phyloP scores from a whole-genome alignment of 2,888 invertebrate species.

The Drosophila mettleri region DNA sequence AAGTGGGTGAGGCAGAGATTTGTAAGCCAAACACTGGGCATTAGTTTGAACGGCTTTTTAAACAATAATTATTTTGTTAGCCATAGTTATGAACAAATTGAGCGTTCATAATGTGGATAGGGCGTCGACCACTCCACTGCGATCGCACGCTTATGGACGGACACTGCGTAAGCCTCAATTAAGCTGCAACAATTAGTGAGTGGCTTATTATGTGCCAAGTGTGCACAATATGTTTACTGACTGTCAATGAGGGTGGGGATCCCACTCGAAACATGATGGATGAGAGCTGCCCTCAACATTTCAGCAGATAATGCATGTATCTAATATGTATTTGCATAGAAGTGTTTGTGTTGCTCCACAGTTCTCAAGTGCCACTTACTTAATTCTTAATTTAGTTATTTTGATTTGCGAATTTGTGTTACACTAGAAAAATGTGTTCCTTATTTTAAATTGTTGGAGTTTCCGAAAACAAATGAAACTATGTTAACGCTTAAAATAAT shows the following conservation, averaged over 20 bases:
- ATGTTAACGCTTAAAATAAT: not conserved
- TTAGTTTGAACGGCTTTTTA: conserved; percentile 54
- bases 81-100: conserved; percentile 57
- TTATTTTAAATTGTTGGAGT: too few species aligned
- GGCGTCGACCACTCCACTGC: not conserved
- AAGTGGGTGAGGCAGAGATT: conserved; percentile 19
- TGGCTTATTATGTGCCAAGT: conserved; percentile 46
- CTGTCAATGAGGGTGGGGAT: not conserved
- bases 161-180: conserved; percentile 59
- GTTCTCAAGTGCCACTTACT: not conserved
- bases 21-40: conserved; percentile 29
- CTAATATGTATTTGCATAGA: not conserved
- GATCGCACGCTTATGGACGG: conserved; percentile 5
- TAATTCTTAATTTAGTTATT: not conserved
- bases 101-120: conserved; percentile 46
- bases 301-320: not conserved
- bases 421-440: too few species aligned
- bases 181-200: conserved; percentile 61
- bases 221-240: conserved; percentile 31
- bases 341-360: not conserved
- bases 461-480: too few species aligned
- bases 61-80: conserved; percentile 58
- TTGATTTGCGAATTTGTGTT: not conserved
- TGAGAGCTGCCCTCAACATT: conserved; percentile 2
- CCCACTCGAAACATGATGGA: conserved; percentile 6